Base-by-base conservation (phyloP, 2,888 invertebrate genomes). In the Ceratothoa steindachneri region DNA sequence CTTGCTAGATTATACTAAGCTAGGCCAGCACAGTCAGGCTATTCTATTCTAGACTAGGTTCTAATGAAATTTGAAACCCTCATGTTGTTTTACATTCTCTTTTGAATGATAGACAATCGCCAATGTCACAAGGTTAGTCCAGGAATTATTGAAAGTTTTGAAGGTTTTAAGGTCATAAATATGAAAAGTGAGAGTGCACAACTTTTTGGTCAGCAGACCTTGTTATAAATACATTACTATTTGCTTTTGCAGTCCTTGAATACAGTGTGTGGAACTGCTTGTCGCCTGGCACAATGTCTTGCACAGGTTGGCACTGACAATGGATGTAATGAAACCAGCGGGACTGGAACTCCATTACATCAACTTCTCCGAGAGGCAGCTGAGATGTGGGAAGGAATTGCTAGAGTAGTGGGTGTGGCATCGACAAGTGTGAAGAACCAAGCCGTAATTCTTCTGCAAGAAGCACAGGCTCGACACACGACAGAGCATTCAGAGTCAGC, bases 261-360 rank as follows among this genome's bases (percentile, higher is more conserved):
- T 30, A 76, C 76, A 4, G 73, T 76, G 28, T 76, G 76, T 67
- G 76, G 76, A 41, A 73, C 76, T 41, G 76, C 76, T 1, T 76
- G 73, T 52, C 73, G 76, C 2, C 68, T 76, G 30, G 73, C 76
- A 7, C 76, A 76, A 67, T 76, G 76, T 31, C 60, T 76, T 41
- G 70, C 76, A 1, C 76, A 76, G 67, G 73, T 73, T 2, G 68
- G 51, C n/a, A 12, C 66, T 1, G 73, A 73, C 30, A 51, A 29
- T 29, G 69, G 73, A 0, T 41, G 30, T 51, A 67, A 41, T n/a
- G 73, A 73, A 4, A 24, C 29, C 12, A 30, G 27, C 19, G 52
- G 30, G 15, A 64, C 64, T 1, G 65, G 69, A 22, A 30, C 30
- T 15, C 30, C 69, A 19, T 60, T 60, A 60, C 9, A 64, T 24